Evolutionary conservation across 2,113 vertebrate species (phyloP), one percentile per base, ranked within the genome.

Genomic region (Podilymbus podiceps): DNA sequence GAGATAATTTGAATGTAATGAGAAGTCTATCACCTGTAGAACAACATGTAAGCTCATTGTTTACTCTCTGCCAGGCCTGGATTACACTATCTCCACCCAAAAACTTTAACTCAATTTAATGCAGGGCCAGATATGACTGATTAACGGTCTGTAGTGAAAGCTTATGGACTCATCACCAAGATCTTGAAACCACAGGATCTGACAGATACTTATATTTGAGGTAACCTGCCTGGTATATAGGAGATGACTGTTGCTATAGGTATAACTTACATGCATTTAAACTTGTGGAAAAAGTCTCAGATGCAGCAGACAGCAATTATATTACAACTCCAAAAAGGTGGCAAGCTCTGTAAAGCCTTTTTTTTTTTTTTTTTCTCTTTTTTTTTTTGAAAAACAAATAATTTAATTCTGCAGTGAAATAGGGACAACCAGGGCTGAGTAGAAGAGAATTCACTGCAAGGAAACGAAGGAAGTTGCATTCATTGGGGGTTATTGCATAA

Each of bases 401-500:
- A 31, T 33, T 78, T 35, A 22, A 69, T 38, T 17, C 28, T n/a
- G 28, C 20, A n/a, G 8, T 5, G 15, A 5, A n/a, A 33, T 6
- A 46, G 5, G 10, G 91, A 38, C 17, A 52, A 58, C 5, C 7
- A 16, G 5, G 6, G 17, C 22, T 60, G 30, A 42, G 44, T 5
- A 46, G 5, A 78, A 64, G 2, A 17, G 11, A 60, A 14, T 13
- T 52, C 19, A 38, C 6, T 5, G 8, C 18, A 56, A 28, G 24
- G 42, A 55, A 59, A 64, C 0, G 4, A 2, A 62, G 4, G 11
- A 50, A 9, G 2, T 1, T 42, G 50, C 21, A 38, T 46, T 71
- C 24, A 7, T 2, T 42, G 22, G 13, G 44, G 1, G 30, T 47
- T 31, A 67, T 9, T 27, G 42, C 11, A 50, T 7, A 8, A 11